phyloP scores from a whole-genome alignment of 2,888 invertebrate genomes.

The Cosmia trapezina region DNA sequence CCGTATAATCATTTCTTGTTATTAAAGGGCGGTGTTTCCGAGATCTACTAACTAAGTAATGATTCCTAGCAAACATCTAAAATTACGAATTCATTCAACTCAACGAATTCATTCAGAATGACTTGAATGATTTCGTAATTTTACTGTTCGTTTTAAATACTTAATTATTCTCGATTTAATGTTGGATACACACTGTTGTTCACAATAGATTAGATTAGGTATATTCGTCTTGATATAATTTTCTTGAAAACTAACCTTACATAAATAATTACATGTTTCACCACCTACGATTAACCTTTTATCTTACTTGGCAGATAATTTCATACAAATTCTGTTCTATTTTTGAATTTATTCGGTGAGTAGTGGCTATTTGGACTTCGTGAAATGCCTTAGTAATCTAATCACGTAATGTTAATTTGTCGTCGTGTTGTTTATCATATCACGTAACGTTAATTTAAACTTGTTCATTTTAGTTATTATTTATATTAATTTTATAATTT shows the following conservation, averaged over 20 bases:
- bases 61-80: neutral
- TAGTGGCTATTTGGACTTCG: no score
- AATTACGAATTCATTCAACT: neutral
- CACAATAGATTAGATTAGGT: neutral
- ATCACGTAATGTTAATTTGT: no score
- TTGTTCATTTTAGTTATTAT: no score
- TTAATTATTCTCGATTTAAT: neutral
- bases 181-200: neutral
- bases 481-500: no score
- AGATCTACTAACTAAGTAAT: neutral
- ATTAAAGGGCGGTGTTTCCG: neutral
- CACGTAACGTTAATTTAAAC: no score
- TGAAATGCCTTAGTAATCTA: no score
- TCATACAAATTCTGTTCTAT: no score
- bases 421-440: no score
- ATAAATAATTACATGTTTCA: no score
- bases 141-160: neutral
- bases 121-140: neutral
- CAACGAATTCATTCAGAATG: constrained; percentile 1
- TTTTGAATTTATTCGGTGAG: no score
- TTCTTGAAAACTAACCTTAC: neutral
- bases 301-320: no score
- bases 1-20: neutral
- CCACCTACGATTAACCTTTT: no score
- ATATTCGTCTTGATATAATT: neutral